phyloP scores from a whole-genome alignment of 2,888 invertebrate genomes.

The Epsilonema sp. region DNA sequence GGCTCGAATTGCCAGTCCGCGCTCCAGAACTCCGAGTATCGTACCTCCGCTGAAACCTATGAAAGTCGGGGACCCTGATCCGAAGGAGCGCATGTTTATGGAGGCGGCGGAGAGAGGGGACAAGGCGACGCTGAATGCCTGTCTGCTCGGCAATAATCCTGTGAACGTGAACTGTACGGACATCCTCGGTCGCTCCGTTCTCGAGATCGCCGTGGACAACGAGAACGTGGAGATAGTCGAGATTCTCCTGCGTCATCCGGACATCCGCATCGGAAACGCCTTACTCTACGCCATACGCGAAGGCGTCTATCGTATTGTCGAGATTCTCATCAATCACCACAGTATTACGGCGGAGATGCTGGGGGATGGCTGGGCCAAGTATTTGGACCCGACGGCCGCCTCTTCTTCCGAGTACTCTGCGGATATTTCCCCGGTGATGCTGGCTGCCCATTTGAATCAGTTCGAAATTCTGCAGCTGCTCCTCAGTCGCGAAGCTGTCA shows the following conservation, averaged over 20 bases:
- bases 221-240: constrained; percentile 40
- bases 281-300: constrained; percentile 38
- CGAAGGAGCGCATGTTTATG: constrained; percentile 34
- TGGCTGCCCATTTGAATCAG: constrained; percentile 38
- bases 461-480: constrained; percentile 40
- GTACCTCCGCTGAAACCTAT: constrained; percentile 14
- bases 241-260: constrained; percentile 35
- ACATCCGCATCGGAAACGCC: constrained; percentile 36
- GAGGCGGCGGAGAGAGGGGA: constrained; percentile 40
- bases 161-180: constrained; percentile 39
- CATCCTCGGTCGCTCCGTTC: constrained; percentile 38
- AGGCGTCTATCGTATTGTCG: constrained; percentile 38
- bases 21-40: no score
- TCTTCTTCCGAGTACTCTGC: constrained; percentile 38
- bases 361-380: constrained; percentile 37
- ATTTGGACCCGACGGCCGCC: constrained; percentile 27
- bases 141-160: constrained; percentile 13
- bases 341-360: constrained; percentile 35
- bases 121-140: constrained; percentile 32
- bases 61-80: constrained; percentile 31
- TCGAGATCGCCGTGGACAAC: constrained; percentile 39
- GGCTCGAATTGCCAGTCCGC: no score
- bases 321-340: constrained; percentile 38
- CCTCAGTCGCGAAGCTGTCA: constrained; percentile 27
- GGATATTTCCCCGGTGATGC: constrained; percentile 34